These are phyloP conservation scores for Xiphorhynchus elegans DNA, from an alignment of 2,113 vertebrate genomes.

Conservation along the genomic window DNA sequence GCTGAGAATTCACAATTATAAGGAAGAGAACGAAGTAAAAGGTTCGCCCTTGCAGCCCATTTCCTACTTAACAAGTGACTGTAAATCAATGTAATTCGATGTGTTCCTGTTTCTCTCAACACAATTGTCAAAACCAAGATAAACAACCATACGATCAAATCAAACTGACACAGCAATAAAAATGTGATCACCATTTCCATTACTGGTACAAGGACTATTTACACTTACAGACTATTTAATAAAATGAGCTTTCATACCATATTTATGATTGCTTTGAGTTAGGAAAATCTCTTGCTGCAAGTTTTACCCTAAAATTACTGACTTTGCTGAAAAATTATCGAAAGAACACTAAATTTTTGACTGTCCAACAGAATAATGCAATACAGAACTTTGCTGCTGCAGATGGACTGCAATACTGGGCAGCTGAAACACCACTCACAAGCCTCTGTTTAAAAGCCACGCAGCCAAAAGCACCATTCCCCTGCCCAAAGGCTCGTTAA, in stretches of 20 bases:
- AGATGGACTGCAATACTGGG: background rate
- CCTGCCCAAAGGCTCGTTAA: background rate
- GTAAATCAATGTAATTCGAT: background rate
- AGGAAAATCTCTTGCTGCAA: background rate
- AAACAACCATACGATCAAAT: background rate
- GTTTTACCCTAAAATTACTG: background rate
- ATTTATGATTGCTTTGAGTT: background rate
- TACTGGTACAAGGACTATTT: background rate
- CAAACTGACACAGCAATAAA: background rate
- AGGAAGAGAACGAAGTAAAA: background rate
- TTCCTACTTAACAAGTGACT: background rate
- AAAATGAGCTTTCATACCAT: background rate
- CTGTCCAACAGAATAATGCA: background rate
- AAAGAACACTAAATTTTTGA: background rate
- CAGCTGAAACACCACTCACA: background rate
- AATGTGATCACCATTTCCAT: background rate
- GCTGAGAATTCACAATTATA: background rate
- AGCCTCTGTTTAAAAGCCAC: background rate
- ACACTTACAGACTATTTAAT: background rate
- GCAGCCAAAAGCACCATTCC: background rate
- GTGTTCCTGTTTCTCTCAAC: background rate
- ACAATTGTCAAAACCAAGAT: background rate
- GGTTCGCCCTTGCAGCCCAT: background rate
- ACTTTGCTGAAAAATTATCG: background rate
- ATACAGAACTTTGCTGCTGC: background rate